These are phyloP conservation scores for Lycocorax pyrrhopterus DNA, from an alignment of 2,113 vertebrate genomes.

Conservation along the genomic window DNA sequence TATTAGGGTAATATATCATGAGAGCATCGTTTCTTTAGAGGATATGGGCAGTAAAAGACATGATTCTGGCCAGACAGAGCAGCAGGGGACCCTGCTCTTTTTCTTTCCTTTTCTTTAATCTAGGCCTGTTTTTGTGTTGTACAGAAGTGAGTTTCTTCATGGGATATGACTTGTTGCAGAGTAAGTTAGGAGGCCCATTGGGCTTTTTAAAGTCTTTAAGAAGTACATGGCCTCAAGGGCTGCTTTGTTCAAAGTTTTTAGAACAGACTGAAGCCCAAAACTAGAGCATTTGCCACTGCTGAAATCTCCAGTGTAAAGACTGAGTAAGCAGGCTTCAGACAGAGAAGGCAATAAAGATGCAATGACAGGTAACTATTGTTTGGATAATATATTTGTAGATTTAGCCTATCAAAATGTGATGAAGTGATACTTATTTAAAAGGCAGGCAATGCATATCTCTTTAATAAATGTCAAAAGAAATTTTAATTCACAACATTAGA, in stretches of 20 bases:
- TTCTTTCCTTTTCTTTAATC: constrained; percentile 74
- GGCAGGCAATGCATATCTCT: background rate
- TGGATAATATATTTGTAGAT: background rate
- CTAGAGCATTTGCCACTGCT: constrained; percentile 27
- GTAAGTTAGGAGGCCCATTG: constrained; percentile 75
- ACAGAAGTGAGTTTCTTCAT: constrained; percentile 79
- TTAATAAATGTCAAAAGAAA: background rate
- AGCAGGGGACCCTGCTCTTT: constrained; percentile 67
- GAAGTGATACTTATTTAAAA: background rate
- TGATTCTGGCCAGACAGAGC: constrained; percentile 75
- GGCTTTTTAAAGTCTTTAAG: constrained; percentile 75
- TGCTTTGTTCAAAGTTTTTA: constrained; percentile 71
- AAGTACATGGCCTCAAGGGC: constrained; percentile 71
- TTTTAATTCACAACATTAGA: background rate
- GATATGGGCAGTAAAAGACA: constrained; percentile 68
- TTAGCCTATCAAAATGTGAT: background rate
- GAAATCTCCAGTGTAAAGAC: constrained; percentile 37
- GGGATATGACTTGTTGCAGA: constrained; percentile 81
- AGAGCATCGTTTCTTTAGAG: constrained; percentile 70
- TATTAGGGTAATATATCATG: constrained; percentile 72
- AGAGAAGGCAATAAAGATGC: constrained; percentile 43
- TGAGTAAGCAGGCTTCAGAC: constrained; percentile 36
- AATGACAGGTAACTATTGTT: background rate
- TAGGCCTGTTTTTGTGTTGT: constrained; percentile 68
- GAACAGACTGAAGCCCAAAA: constrained; percentile 20